These are phyloP conservation scores for Neosilurus mollespiculum DNA, from an alignment of 2,797 vertebrate genomes.

Conservation along the genomic window DNA sequence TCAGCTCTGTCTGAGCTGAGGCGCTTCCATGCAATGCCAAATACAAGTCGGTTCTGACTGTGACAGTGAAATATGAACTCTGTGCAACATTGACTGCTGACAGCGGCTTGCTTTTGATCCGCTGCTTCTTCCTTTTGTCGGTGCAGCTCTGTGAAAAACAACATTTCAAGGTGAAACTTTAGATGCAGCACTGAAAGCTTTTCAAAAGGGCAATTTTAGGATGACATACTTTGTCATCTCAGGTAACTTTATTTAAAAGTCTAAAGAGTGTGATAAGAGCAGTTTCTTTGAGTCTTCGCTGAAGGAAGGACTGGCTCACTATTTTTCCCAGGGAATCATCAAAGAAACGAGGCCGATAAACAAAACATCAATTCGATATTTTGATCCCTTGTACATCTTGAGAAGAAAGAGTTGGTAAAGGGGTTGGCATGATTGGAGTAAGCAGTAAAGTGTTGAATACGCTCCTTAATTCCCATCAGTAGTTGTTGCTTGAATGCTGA, in stretches of 20 bases:
- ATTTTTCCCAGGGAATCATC: conserved; percentile 7
- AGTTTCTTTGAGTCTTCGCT: conserved; percentile 12
- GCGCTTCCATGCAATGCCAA: conserved; percentile 31
- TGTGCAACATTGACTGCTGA: conserved; percentile 42
- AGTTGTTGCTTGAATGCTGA: background rate
- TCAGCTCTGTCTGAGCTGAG: conserved; percentile 37
- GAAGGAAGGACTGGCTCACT: conserved; percentile 10
- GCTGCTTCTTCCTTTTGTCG: conserved; percentile 41
- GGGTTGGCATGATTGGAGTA: background rate
- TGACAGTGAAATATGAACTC: conserved; percentile 49
- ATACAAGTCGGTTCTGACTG: conserved; percentile 29
- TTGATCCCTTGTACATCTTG: background rate
- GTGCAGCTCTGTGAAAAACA: background rate
- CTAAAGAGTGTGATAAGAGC: conserved; percentile 14
- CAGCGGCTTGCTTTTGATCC: conserved; percentile 27
- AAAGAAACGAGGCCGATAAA: conserved; percentile 20
- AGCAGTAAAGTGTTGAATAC: background rate
- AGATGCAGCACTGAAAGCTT: conserved; percentile 29
- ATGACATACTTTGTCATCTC: conserved; percentile 33
- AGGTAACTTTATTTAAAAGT: conserved; percentile 42
- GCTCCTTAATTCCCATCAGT: background rate
- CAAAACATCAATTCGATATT: conserved; percentile 6
- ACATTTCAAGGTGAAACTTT: conserved; percentile 49
- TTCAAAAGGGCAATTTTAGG: conserved; percentile 30
- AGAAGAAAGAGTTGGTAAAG: conserved; percentile 3